Evolutionary conservation across 1,140 invertebrate genomes (phyloP).

Genomic region (Temnothorax longispinosus): DNA sequence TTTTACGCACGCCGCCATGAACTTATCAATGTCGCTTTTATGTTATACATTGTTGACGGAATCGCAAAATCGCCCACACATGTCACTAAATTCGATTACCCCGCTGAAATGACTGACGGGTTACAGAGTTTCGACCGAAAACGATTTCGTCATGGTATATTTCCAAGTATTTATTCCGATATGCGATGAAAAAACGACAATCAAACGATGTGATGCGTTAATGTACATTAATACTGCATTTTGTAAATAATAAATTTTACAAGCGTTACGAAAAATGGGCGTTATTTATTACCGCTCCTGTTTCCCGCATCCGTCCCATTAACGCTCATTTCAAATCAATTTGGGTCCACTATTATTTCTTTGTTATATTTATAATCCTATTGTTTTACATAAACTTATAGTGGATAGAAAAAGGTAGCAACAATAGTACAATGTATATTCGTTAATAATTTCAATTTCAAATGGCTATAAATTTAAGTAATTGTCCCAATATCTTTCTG

Average conservation of each 20-base stretch:
- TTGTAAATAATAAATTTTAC: conserved; percentile 44
- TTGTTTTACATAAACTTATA: too few species aligned
- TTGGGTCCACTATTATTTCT: background rate
- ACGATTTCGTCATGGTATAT: conserved; percentile 28
- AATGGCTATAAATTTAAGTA: background rate
- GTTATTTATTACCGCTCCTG: conserved; percentile 17
- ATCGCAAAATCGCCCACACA: conserved; percentile 49
- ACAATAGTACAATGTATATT: background rate
- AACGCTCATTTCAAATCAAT: conserved; percentile 11
- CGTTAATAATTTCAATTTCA: background rate
- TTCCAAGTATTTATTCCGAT: conserved; percentile 39
- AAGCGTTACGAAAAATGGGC: conserved; percentile 17
- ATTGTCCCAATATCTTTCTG: background rate
- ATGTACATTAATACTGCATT: conserved; percentile 35
- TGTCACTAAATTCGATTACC: conserved; percentile 56
- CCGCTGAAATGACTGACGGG: conserved; percentile 28
- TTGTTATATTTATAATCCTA: too few species aligned
- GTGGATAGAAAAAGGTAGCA: background rate
- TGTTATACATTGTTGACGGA: conserved; percentile 51
- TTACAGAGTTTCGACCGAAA: conserved; percentile 24
- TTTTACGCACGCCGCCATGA: conserved; percentile 55
- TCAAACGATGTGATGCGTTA: conserved; percentile 27
- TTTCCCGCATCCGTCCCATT: background rate
- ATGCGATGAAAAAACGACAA: background rate
- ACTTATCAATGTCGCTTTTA: conserved; percentile 61